Percentiles rank a stretch among this genome's conserved stretches.
These are phyloP conservation scores for Phymorhynchus buccinoides DNA, from an alignment of 1,140 invertebrate species.

Conservation along the genomic window DNA sequence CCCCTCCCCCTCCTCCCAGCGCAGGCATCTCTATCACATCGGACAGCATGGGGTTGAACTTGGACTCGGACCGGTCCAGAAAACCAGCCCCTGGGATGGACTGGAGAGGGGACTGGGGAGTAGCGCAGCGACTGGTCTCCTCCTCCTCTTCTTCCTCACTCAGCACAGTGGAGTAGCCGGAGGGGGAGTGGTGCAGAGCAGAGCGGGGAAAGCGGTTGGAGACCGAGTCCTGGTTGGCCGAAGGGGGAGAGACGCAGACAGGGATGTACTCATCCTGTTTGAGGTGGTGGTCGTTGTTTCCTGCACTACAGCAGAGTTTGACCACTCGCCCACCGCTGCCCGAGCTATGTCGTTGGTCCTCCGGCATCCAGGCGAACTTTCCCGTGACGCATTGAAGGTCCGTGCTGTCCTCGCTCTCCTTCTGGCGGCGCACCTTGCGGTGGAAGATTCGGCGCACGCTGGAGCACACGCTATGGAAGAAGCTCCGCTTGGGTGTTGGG, in stretches of 20 bases:
- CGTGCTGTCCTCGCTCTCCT: neutral
- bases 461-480: conserved; percentile 30
- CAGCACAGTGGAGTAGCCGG: conserved; percentile 25
- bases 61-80: neutral
- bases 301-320: conserved; percentile 22
- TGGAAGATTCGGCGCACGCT: conserved; percentile 35
- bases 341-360: neutral
- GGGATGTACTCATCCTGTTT: conserved; percentile 26
- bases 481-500: neutral
- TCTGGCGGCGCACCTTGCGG: conserved; percentile 43
- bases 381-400: neutral
- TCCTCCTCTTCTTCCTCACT: conserved; percentile 29
- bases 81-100: neutral
- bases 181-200: neutral
- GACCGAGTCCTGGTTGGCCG: neutral
- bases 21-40: neutral
- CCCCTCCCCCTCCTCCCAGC: neutral
- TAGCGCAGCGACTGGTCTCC: neutral
- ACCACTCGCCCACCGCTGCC: neutral
- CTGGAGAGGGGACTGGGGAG: neutral
- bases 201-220: neutral
- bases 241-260: neutral
- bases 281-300: neutral
- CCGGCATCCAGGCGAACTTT: neutral
- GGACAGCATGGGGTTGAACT: neutral